A percentile compares a stretch with the other conserved stretches of the same genome.
Conservation (phyloP, 2,888 invertebrate species). For the Amphipoea oculea region DNA sequence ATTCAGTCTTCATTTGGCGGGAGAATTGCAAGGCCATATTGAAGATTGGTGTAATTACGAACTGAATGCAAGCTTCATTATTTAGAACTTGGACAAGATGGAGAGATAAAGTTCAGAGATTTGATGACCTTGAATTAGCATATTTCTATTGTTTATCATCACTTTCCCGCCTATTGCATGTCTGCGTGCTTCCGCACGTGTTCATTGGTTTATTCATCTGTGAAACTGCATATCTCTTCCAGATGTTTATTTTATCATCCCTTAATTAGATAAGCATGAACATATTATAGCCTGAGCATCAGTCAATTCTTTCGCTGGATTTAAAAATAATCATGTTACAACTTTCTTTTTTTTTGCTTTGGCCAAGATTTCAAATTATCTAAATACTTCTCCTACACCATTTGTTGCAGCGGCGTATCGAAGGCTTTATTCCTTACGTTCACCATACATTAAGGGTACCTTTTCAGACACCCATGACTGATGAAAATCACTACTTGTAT, state of each 20-base stretch:
- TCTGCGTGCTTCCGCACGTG: background rate
- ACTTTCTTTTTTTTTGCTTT: too few species aligned
- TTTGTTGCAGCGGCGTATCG: background rate
- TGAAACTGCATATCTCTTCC: background rate
- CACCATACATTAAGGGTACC: conserved; percentile 3
- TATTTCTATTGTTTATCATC: background rate
- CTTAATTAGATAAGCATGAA: background rate
- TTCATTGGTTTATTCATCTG: background rate
- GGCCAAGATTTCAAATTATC: background rate
- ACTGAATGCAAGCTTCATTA: background rate
- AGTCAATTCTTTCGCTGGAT: background rate
- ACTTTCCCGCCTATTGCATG: background rate
- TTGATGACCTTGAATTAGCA: background rate
- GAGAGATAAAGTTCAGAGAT: background rate
- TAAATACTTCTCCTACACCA: background rate
- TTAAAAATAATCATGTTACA: background rate
- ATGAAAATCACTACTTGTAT: conserved; percentile 67
- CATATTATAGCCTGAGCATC: too few species aligned
- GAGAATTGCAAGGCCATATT: conserved; percentile 25
- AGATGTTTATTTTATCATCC: background rate
- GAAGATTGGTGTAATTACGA: background rate
- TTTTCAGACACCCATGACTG: conserved; percentile 44
- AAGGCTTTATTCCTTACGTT: conserved; percentile 3
- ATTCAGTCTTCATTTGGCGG: conserved; percentile 40
- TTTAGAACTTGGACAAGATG: background rate